Evolutionary conservation across 2,888 invertebrate genomes (phyloP).

Genomic region (Ceratothoa steindachneri): DNA sequence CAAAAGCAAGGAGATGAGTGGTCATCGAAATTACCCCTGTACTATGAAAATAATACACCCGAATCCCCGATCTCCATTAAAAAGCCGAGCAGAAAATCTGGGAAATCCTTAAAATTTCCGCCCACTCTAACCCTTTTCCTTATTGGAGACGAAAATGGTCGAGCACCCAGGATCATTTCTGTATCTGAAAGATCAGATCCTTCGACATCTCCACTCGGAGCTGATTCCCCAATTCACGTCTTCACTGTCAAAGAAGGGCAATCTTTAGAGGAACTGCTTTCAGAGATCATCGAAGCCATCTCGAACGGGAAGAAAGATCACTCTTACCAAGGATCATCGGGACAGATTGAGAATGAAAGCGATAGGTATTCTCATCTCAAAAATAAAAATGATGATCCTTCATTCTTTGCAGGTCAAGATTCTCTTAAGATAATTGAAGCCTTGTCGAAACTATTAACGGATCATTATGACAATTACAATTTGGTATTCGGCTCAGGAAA

Average conservation of each 20-base stretch:
- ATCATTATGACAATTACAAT: slow-evolving; percentile 5
- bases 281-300: slow-evolving; percentile 49
- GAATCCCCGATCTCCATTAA: not conserved
- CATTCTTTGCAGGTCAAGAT: not conserved
- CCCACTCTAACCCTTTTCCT: not conserved
- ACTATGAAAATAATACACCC: not conserved
- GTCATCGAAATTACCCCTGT: not conserved
- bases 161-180: not conserved
- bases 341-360: slow-evolving; percentile 26
- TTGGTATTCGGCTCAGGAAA: not conserved
- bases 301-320: slow-evolving; percentile 37
- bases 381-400: not conserved
- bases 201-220: not conserved
- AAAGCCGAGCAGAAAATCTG: not conserved
- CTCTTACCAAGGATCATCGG: not conserved
- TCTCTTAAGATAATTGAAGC: not conserved
- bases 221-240: slow-evolving; percentile 51
- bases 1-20: not conserved
- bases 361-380: not conserved
- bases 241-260: slow-evolving; percentile 51
- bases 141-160: not conserved
- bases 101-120: not conserved
- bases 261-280: slow-evolving; percentile 50
- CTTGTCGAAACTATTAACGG: not conserved
- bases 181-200: not conserved